These are phyloP conservation scores for Lacanobia oleracea DNA, from an alignment of 2,888 invertebrate genomes.

Conservation along the genomic window DNA sequence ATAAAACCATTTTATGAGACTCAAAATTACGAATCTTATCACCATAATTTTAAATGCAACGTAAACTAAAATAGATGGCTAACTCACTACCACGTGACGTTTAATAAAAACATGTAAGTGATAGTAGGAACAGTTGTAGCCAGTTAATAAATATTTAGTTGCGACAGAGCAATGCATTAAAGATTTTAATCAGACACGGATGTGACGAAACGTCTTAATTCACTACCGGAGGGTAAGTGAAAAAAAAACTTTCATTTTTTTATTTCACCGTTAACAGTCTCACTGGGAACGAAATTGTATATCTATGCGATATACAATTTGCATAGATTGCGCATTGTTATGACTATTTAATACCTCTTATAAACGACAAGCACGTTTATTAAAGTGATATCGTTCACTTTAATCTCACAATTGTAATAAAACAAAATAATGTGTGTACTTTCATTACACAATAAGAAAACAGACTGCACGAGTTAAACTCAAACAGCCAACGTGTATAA, in stretches of 20 bases:
- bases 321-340: slow-evolving; percentile 69
- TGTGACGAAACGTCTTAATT: slow-evolving; percentile 66
- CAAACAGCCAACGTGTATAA: slow-evolving; percentile 37
- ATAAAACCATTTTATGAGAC: slow-evolving; percentile 33
- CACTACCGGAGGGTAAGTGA: slow-evolving; percentile 53
- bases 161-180: slow-evolving; percentile 56
- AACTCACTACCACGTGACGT: slow-evolving; percentile 37
- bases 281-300: slow-evolving; percentile 52
- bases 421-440: slow-evolving; percentile 57
- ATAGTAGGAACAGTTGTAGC: slow-evolving; percentile 40
- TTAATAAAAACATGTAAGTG: slow-evolving; percentile 49
- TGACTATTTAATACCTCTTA: slow-evolving; percentile 68
- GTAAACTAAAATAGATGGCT: slow-evolving; percentile 33
- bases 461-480: slow-evolving; percentile 31
- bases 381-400: slow-evolving; percentile 64
- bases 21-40: slow-evolving; percentile 38
- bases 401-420: slow-evolving; percentile 67
- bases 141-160: slow-evolving; percentile 54
- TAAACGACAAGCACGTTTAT: slow-evolving; percentile 65
- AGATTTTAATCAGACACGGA: slow-evolving; percentile 64
- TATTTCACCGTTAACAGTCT: slow-evolving; percentile 57
- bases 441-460: slow-evolving; percentile 61
- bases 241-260: slow-evolving; percentile 70
- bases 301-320: slow-evolving; percentile 66
- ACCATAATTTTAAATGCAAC: slow-evolving; percentile 28